Conservation (phyloP, 2,113 vertebrate genomes). For the Brienomyrus longianalis region DNA sequence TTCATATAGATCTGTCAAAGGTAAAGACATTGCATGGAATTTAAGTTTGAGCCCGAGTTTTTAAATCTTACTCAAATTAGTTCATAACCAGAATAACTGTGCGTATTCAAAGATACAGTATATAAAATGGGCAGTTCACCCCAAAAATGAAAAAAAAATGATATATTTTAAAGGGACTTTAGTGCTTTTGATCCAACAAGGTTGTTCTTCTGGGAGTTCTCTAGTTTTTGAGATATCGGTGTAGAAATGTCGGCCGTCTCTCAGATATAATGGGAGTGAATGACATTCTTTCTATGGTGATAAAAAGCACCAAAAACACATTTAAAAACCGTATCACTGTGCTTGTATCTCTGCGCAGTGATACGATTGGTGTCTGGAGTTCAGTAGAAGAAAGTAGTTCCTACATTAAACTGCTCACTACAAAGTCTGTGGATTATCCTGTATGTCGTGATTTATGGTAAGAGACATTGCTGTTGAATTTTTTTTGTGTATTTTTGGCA, state of each 20-base stretch:
- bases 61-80: background rate
- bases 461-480: background rate
- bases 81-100: background rate
- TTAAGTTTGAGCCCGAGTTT: background rate
- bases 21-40: background rate
- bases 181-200: background rate
- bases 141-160: background rate
- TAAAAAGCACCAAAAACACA: background rate
- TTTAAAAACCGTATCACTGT: background rate
- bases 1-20: background rate
- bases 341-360: background rate
- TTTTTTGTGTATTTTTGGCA: background rate
- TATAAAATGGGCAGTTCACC: background rate
- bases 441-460: background rate
- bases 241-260: background rate
- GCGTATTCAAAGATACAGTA: background rate
- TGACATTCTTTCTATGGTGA: background rate
- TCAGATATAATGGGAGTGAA: background rate
- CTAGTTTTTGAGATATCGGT: background rate
- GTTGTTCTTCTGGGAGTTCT: background rate
- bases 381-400: background rate
- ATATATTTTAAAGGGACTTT: background rate
- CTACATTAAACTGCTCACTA: background rate
- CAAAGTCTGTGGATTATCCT: background rate
- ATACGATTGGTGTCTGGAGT: background rate